These are phyloP conservation scores for Melopsittacus undulatus DNA, from an alignment of 2,797 vertebrate genomes.

Conservation along the genomic window DNA sequence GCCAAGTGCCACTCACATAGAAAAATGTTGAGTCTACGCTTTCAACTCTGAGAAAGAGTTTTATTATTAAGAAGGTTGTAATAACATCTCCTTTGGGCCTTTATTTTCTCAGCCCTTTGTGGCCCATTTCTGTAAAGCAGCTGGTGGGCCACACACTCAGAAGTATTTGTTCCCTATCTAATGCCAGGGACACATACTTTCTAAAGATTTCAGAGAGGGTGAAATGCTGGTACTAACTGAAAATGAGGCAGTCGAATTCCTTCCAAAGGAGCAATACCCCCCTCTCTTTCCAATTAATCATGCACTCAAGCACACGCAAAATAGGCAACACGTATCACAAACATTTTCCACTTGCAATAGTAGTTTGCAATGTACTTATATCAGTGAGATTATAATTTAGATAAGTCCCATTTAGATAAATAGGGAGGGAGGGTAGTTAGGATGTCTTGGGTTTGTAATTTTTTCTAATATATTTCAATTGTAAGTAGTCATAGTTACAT, in stretches of 20 bases:
- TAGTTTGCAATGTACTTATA: neutral
- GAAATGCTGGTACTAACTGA: neutral
- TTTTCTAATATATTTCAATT: neutral
- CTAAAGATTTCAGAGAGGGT: neutral
- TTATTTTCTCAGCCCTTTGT: neutral
- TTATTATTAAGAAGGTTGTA: neutral
- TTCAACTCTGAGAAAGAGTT: neutral
- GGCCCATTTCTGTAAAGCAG: neutral
- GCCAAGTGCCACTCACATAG: neutral
- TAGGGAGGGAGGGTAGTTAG: neutral
- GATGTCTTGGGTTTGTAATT: neutral
- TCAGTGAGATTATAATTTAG: neutral
- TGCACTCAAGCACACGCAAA: neutral
- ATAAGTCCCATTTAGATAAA: neutral
- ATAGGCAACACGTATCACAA: fast-evolving
- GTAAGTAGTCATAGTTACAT: neutral
- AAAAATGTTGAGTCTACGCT: neutral
- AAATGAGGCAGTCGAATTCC: neutral
- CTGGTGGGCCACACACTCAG: neutral
- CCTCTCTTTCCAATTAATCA: neutral
- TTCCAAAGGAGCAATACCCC: neutral
- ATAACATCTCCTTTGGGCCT: neutral
- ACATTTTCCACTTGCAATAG: neutral
- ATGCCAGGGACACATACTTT: neutral
- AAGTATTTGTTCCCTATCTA: neutral